These are phyloP conservation scores for Lepeophtheirus salmonis DNA, from an alignment of 1,140 invertebrate species.

Conservation along the genomic window DNA sequence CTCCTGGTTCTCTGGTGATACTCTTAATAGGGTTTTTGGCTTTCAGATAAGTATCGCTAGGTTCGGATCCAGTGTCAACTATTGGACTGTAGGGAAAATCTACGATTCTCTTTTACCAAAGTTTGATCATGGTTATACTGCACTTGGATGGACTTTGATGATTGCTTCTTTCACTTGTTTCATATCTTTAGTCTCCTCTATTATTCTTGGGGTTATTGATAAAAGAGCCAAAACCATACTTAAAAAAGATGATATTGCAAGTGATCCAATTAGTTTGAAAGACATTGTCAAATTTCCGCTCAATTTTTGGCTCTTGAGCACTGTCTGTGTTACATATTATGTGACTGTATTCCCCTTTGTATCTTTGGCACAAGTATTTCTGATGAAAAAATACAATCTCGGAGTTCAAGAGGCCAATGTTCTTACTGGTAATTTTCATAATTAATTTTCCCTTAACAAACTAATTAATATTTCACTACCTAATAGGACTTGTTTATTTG, in stretches of 20 bases:
- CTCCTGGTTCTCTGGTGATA: slow-evolving; percentile 90
- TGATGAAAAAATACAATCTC: slow-evolving; percentile 59
- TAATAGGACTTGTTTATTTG: slow-evolving; percentile 49
- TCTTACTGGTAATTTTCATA: slow-evolving; percentile 43
- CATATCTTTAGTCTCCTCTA: slow-evolving; percentile 45
- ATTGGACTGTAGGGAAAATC: not conserved
- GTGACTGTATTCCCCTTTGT: slow-evolving; percentile 94
- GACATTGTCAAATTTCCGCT: slow-evolving; percentile 67
- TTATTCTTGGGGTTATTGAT: slow-evolving; percentile 67
- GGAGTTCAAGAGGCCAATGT: slow-evolving; percentile 48
- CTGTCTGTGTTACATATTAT: slow-evolving; percentile 86
- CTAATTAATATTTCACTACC: not conserved
- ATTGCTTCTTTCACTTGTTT: slow-evolving; percentile 52
- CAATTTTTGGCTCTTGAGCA: slow-evolving; percentile 68
- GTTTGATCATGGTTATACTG: not conserved
- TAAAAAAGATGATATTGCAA: slow-evolving; percentile 35
- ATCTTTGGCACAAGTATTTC: slow-evolving; percentile 74
- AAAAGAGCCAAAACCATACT: slow-evolving; percentile 55
- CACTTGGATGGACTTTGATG: slow-evolving; percentile 27
- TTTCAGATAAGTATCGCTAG: slow-evolving; percentile 70
- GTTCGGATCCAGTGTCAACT: slow-evolving; percentile 84
- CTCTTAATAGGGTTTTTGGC: slow-evolving; percentile 94
- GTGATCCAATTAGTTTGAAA: slow-evolving; percentile 40
- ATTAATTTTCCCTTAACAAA: not conserved
- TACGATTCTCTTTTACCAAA: not conserved